phyloP scores from a whole-genome alignment of 2,888 invertebrate genomes.

The Schizaphis graminum region DNA sequence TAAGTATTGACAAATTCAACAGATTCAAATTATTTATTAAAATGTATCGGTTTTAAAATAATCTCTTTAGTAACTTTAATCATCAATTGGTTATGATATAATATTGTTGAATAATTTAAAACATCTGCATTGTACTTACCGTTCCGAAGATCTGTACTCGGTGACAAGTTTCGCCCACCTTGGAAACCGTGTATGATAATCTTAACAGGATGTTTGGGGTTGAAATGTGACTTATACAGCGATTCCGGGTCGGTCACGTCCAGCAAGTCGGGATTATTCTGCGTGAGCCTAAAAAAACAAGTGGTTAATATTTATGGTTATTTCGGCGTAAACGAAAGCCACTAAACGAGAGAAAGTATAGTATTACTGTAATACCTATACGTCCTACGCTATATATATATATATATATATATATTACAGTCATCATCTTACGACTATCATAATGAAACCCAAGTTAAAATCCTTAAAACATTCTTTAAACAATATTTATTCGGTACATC shows the following conservation, averaged over 20 bases:
- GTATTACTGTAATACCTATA: background rate
- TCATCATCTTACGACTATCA: background rate
- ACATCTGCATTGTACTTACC: slow-evolving; percentile 69
- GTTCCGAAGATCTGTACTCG: slow-evolving; percentile 86
- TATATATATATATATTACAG: background rate
- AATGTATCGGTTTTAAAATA: background rate
- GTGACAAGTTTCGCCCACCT: slow-evolving; percentile 84
- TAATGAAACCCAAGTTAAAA: background rate
- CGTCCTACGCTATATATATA: background rate
- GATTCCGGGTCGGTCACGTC: slow-evolving; percentile 81
- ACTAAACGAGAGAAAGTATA: slow-evolving; percentile 15
- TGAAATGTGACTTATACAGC: slow-evolving; percentile 82
- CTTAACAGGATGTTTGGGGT: slow-evolving; percentile 84
- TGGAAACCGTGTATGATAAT: slow-evolving; percentile 93
- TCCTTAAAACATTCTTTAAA: background rate
- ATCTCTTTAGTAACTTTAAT: background rate
- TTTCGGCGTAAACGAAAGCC: background rate
- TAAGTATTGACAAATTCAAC: background rate
- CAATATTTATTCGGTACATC: background rate
- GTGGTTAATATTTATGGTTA: background rate
- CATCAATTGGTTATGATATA: background rate
- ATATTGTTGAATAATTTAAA: no score
- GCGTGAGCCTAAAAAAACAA: slow-evolving; percentile 76
- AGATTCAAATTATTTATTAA: background rate
- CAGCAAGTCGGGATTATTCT: slow-evolving; percentile 80